Evolutionary conservation across 2,888 invertebrate species (phyloP).

Genomic region (Cartodere bifasciata): DNA sequence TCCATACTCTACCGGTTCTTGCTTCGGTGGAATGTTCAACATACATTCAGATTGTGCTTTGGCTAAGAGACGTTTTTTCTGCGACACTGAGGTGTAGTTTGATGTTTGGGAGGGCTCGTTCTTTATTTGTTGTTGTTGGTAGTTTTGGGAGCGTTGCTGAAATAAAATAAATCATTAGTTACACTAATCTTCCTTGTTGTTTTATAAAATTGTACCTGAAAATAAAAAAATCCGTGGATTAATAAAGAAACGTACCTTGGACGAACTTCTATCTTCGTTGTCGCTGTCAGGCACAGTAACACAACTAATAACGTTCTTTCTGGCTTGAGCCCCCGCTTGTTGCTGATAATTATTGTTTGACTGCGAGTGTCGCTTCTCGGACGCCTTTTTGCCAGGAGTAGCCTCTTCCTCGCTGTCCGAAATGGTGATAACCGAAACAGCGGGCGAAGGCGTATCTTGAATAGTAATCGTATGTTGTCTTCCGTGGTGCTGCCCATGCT

Average conservation of each 20-base stretch:
- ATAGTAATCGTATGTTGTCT: slow-evolving; percentile 85
- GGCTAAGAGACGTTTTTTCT: slow-evolving; percentile 79
- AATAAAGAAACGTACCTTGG: no score
- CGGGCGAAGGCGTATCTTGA: slow-evolving; percentile 88
- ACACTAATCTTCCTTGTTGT: no score
- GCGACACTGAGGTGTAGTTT: slow-evolving; percentile 54
- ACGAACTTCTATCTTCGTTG: slow-evolving; percentile 48
- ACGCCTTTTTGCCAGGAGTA: slow-evolving; percentile 26
- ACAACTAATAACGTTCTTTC: slow-evolving; percentile 67
- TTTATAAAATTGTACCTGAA: no score
- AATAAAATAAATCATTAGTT: slow-evolving; percentile 26
- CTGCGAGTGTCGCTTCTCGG: slow-evolving; percentile 18
- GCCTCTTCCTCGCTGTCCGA: slow-evolving; percentile 87
- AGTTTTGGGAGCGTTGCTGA: slow-evolving; percentile 25
- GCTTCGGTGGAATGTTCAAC: slow-evolving; percentile 47
- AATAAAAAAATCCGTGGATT: no score
- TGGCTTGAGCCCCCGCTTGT: slow-evolving; percentile 33
- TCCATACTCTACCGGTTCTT: slow-evolving; percentile 42
- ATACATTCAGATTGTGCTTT: slow-evolving; percentile 71
- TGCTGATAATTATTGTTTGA: slow-evolving; percentile 17
- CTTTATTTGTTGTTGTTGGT: slow-evolving; percentile 31
- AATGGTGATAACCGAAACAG: slow-evolving; percentile 89
- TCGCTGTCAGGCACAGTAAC: slow-evolving; percentile 68
- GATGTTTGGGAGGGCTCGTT: slow-evolving; percentile 36
- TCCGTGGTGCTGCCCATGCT: slow-evolving; percentile 17